Base-by-base conservation (phyloP, 2,888 invertebrate species). In the Drosophila sordidapex region DNA sequence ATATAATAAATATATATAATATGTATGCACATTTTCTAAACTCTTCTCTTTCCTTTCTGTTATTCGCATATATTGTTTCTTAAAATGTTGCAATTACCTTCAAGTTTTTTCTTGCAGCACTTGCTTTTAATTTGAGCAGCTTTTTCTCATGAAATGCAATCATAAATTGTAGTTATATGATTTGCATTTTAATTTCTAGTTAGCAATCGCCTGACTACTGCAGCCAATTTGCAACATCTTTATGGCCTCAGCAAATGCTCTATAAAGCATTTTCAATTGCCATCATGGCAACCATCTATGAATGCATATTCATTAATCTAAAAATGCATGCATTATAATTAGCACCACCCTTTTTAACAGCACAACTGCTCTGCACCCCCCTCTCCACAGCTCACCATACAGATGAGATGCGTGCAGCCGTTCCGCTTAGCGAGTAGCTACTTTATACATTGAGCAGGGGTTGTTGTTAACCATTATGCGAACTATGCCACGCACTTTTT, bases 311-410 rank as follows among this genome's bases (percentile, higher is more conserved):
- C 65, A 85, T 83, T 79, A 79, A 81, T 83, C 72, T 64, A 71
- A 60, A 73, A 76, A 77, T 83, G 87, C 76, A 79, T 76, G 82
- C 84, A 87, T 87, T 85, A 72, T 89, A 85, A 85, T 85, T 85
- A 85, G 89, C 67, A 79, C 58, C 85, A 89, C 87, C 85, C 85
- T 79, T 74, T 58, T 66, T 25, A 11, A 25, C 46, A 56, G 35
- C 25, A 33, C 29, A 57, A 31, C 49, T 46, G 43, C 46, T 53
- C 56, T 25, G 21, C 21, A 1, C 35, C 31, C 27, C 33, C 13
- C 53, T 33, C 43, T 25, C 13, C 25, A 31, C 25, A 38, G 25
- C 49, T 56, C 33, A 48, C 46, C 48, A 40, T 38, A 3, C n/a
- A 60, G 57, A 64, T 73, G 54, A 60, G 69, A 69, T 66, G 66